These are phyloP conservation scores for Chloropsis hardwickii DNA, from an alignment of 2,113 vertebrate genomes.

Conservation along the genomic window DNA sequence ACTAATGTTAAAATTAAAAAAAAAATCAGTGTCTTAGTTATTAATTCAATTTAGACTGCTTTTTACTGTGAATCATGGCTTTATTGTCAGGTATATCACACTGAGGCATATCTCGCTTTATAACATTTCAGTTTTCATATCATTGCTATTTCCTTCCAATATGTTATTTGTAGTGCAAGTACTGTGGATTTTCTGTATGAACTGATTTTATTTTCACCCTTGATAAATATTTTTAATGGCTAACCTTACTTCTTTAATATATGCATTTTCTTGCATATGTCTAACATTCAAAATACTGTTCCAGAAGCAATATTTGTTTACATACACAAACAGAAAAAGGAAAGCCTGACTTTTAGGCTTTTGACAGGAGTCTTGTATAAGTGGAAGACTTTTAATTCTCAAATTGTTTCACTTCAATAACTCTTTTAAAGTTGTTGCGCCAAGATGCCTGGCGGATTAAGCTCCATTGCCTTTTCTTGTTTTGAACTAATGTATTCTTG, in stretches of 20 bases:
- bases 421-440: slow-evolving; percentile 99
- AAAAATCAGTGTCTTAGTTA: neutral
- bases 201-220: slow-evolving; percentile 51
- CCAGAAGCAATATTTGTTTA: slow-evolving; percentile 65
- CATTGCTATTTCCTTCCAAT: slow-evolving; percentile 9
- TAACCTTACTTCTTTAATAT: slow-evolving; percentile 56
- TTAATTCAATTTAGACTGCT: neutral
- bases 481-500: slow-evolving; percentile 99
- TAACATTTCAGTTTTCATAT: slow-evolving; percentile 20
- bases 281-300: slow-evolving; percentile 66
- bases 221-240: slow-evolving; percentile 52
- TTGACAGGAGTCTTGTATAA: slow-evolving; percentile 99
- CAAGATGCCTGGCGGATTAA: slow-evolving; percentile 99
- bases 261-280: slow-evolving; percentile 43
- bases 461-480: slow-evolving; percentile 99
- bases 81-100: neutral
- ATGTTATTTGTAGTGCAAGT: slow-evolving; percentile 15
- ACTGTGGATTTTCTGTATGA: slow-evolving; percentile 28
- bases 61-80: neutral
- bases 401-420: slow-evolving; percentile 99
- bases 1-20: neutral
- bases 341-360: slow-evolving; percentile 84
- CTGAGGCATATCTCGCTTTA: neutral
- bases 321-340: slow-evolving; percentile 72
- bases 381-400: slow-evolving; percentile 99